Percentiles rank a stretch among this genome's conserved stretches.
These are phyloP conservation scores for Peromyscus nudipes DNA, from an alignment of 2,797 vertebrate genomes.

Conservation along the genomic window DNA sequence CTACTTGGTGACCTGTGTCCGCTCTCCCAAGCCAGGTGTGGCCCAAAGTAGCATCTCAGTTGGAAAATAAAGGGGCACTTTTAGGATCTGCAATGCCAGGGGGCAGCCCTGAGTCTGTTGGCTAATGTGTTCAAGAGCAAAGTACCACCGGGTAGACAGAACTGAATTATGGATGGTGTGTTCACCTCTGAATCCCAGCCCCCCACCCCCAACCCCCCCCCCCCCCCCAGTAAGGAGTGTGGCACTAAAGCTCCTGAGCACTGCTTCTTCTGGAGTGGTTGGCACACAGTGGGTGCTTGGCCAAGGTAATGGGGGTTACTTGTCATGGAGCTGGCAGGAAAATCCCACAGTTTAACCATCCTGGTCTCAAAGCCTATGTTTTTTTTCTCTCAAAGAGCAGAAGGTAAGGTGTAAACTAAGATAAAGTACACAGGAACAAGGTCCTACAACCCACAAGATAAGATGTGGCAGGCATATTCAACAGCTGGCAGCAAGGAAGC, in stretches of 20 bases:
- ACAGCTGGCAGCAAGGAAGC: not conserved
- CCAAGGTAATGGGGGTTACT: not conserved
- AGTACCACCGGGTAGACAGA: not conserved
- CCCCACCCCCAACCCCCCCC: not conserved
- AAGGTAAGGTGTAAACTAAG: not conserved
- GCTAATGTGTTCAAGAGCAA: not conserved
- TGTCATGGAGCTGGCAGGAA: not conserved
- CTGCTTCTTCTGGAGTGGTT: not conserved
- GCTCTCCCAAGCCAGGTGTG: not conserved
- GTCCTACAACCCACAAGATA: not conserved
- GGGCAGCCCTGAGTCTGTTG: not conserved
- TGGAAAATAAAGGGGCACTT: not conserved
- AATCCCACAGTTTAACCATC: not conserved
- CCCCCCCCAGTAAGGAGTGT: too few species aligned
- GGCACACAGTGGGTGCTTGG: not conserved
- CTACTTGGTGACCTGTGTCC: not conserved
- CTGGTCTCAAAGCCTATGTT: not conserved
- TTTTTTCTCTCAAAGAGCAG: not conserved
- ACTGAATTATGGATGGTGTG: not conserved
- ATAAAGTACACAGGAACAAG: not conserved
- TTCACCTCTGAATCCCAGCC: not conserved
- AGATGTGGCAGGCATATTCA: fast-evolving
- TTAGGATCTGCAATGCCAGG: not conserved
- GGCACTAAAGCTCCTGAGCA: not conserved
- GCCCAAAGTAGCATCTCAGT: not conserved